A percentile compares a stretch with the other conserved stretches of the same genome.
Conservation (phyloP, 2,113 vertebrate genomes). For the Chiloscyllium plagiosum region DNA sequence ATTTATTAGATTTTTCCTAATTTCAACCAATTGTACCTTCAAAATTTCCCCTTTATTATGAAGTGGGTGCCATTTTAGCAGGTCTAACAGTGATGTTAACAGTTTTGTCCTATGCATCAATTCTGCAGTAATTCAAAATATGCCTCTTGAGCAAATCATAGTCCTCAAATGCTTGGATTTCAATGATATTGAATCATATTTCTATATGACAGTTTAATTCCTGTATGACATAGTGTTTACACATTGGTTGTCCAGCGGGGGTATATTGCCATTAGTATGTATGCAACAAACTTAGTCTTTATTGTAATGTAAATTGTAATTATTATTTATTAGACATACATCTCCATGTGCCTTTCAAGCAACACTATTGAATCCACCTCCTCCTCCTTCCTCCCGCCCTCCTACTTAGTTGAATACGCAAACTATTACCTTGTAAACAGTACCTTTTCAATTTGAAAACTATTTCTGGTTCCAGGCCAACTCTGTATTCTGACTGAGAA, state of each 20-base stretch:
- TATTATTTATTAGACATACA: background rate
- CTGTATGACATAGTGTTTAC: background rate
- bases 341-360: background rate
- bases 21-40: conserved; percentile 22
- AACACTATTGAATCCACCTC: background rate
- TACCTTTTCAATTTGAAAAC: background rate
- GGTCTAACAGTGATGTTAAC: background rate
- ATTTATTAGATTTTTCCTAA: conserved; percentile 29
- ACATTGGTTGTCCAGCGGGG: background rate
- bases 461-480: background rate
- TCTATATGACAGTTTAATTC: background rate
- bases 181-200: background rate
- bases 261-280: background rate
- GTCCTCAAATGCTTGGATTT: conserved; percentile 4
- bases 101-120: background rate
- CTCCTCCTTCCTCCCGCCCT: too few relatives aligned
- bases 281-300: background rate
- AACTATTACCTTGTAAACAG: background rate
- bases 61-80: conserved; percentile 12
- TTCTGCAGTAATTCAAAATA: background rate
- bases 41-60: background rate
- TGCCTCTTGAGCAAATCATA: background rate
- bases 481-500: background rate
- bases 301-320: background rate
- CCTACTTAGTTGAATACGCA: too few relatives aligned